Percentiles rank a stretch among this genome's conserved stretches.
Conservation (phyloP, 2,888 invertebrate genomes). For the Microctonus hyperodae region DNA sequence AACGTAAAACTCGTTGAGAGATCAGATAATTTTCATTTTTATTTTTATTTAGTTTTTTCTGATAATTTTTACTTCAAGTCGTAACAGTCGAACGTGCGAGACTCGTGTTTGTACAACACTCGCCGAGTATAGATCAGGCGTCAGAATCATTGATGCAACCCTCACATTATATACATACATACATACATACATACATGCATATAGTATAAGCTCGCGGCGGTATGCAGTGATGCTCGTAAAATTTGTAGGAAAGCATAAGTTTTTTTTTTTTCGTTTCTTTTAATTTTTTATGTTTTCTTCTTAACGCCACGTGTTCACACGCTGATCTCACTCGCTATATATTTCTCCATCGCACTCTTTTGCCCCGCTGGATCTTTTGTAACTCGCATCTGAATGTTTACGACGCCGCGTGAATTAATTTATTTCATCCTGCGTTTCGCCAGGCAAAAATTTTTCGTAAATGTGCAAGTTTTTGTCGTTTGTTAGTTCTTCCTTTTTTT, state of each 20-base stretch:
- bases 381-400: slow-evolving; percentile 24
- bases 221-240: slow-evolving; percentile 14
- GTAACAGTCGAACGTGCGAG: neutral
- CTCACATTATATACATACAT: slow-evolving; percentile 9
- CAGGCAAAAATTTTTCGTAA: slow-evolving; percentile 1
- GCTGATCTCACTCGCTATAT: neutral
- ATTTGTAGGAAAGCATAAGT: slow-evolving; percentile 18
- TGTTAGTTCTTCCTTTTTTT: slow-evolving; percentile 19
- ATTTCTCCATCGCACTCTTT: neutral
- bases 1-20: neutral
- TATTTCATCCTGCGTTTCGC: slow-evolving; percentile 18
- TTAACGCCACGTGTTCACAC: neutral
- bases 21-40: slow-evolving; percentile 5
- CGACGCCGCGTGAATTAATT: slow-evolving; percentile 25
- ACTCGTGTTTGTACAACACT: slow-evolving; percentile 17
- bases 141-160: slow-evolving; percentile 8
- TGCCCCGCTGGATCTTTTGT: neutral
- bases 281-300: neutral
- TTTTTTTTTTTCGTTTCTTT: slow-evolving; percentile 3
- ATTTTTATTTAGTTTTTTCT: neutral
- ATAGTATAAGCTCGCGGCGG: neutral
- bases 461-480: slow-evolving; percentile 19
- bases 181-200: too few species aligned
- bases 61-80: neutral
- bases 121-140: neutral